Conservation (phyloP, 2,888 invertebrate genomes). For the Orthosia cruda region DNA sequence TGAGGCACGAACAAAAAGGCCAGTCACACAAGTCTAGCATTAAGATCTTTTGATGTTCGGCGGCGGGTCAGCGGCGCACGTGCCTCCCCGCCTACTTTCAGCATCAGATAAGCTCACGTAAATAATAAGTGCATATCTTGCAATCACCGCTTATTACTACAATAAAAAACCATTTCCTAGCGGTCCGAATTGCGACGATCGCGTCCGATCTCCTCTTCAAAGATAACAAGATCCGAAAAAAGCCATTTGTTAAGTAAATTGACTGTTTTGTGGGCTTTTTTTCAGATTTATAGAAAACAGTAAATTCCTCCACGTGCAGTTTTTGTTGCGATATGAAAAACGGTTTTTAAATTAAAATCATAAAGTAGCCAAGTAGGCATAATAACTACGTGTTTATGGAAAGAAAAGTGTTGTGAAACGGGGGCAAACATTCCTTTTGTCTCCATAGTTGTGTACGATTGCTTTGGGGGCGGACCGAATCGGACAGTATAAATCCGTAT, state of each 20-base stretch:
- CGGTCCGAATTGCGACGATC: slow-evolving; percentile 56
- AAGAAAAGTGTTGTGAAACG: slow-evolving; percentile 23
- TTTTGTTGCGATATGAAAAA: slow-evolving; percentile 33
- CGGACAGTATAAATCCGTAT: slow-evolving; percentile 77
- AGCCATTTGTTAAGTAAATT: slow-evolving; percentile 41
- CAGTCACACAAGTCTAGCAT: slow-evolving; percentile 68
- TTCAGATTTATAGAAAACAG: slow-evolving; percentile 44
- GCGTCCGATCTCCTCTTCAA: slow-evolving; percentile 38
- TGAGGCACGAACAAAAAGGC: slow-evolving; percentile 71
- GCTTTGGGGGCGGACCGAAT: slow-evolving; percentile 61
- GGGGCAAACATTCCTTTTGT: slow-evolving; percentile 28
- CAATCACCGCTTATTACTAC: slow-evolving; percentile 70
- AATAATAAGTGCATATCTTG: slow-evolving; percentile 75
- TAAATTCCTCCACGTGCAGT: slow-evolving; percentile 18
- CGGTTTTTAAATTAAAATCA: slow-evolving; percentile 35
- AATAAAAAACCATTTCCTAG: slow-evolving; percentile 68
- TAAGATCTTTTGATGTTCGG: slow-evolving; percentile 75
- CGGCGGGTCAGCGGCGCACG: slow-evolving; percentile 79
- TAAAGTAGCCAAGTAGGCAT: slow-evolving; percentile 11
- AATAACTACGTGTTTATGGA: slow-evolving; percentile 21
- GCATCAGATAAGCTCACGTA: slow-evolving; percentile 75
- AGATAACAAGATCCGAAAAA: slow-evolving; percentile 56
- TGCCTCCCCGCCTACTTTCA: slow-evolving; percentile 76
- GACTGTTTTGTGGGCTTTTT: slow-evolving; percentile 39
- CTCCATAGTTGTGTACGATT: slow-evolving; percentile 33